Percentiles rank a stretch among this genome's conserved stretches.
Conservation (phyloP, 2,113 vertebrate genomes). For the Mirza zaza region DNA sequence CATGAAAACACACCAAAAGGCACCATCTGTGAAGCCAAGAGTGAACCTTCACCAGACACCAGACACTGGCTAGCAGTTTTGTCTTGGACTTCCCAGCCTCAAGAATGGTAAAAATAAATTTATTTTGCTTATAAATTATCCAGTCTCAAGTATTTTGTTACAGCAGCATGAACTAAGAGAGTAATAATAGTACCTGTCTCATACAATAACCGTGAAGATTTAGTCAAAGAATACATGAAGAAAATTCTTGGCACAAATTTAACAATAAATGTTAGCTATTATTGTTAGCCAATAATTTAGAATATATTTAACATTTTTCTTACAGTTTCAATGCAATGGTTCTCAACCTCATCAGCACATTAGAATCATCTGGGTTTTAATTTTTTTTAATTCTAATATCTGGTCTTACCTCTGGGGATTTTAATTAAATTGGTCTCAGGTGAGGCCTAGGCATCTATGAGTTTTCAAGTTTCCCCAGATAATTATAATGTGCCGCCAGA, state of each 20-base stretch:
- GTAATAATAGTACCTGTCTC: background rate
- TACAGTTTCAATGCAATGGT: constrained; percentile 59
- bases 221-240: background rate
- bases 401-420: constrained; percentile 1
- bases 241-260: constrained; percentile 11
- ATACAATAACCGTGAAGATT: background rate
- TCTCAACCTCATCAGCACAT: constrained; percentile 19
- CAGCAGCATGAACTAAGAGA: background rate
- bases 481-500: background rate
- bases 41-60: background rate
- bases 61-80: background rate
- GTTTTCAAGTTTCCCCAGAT: background rate
- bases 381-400: background rate
- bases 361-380: background rate
- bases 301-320: constrained; percentile 72
- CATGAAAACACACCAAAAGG: background rate
- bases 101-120: background rate
- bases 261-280: constrained; percentile 38
- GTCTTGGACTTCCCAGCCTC: background rate
- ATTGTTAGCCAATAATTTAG: constrained; percentile 58
- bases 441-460: background rate
- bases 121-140: background rate
- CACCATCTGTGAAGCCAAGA: background rate
- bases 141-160: background rate
- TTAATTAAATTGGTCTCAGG: background rate